Base-by-base conservation (phyloP, 2,113 vertebrate species). In the Dissostichus mawsoni region DNA sequence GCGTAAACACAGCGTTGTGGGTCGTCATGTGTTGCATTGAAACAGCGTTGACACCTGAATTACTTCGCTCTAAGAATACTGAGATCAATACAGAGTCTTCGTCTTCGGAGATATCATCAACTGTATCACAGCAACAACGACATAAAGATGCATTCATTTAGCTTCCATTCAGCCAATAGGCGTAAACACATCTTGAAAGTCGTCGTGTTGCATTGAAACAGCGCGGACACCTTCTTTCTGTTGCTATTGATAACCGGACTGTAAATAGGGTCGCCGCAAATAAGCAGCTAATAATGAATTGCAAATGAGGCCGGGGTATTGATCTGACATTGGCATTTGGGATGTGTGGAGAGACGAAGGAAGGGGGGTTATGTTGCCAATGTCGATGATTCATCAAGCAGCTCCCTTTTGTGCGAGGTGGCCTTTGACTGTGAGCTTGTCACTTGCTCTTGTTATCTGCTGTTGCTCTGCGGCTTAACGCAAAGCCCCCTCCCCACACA, bases 221-320 rank as follows among this genome's bases (percentile, higher is more conserved):
- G 79, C 63, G 75, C 64, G 71, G 69, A 87, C 81, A 80, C 76
- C 76, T 57, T 67, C 74, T 5, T 44, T 44, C 57, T 44, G 67
- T 48, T 36, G 23, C 74, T 90, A 87, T 91, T 51, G 90, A 93
- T 94, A 93, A 92, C 78, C 84, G 50, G 74, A 94, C 93, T 94
- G 93, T 95, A 95, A 95, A 94, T 92, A 93, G 90, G 90, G 88
- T 92, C 87, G 80, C 89, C 76, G 90, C 93, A 86, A 93, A 96
- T 94, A 95, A 97, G 92, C 91, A 91, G 94, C 94, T 73, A 91
- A 95, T 93, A 95, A 96, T 90, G 95, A 97, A 96, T 96, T 96
- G 96, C 94, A 95, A 94, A 96, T 96, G 93, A 89, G 91, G 77
- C 92, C 75, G 36, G 55, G 83, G 87, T 96, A 96, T 96, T 74